phyloP scores from a whole-genome alignment of 2,888 invertebrate genomes.

The Lasioglossum lativentre region DNA sequence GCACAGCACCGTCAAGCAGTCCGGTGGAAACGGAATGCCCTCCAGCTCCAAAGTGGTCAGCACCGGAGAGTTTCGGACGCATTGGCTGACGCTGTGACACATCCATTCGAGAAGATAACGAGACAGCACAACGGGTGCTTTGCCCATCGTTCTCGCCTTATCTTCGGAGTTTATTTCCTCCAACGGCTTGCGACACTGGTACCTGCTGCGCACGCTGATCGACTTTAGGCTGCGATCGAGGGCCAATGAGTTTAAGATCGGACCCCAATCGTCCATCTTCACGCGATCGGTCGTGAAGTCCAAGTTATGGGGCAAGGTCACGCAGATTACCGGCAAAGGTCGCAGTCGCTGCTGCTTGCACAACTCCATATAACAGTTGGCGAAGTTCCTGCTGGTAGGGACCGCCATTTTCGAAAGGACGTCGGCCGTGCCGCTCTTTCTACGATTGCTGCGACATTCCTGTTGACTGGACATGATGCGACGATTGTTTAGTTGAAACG shows the following conservation, averaged over 20 bases:
- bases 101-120: constrained; percentile 89
- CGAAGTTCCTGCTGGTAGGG: constrained; percentile 77
- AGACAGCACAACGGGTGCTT: constrained; percentile 89
- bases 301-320: constrained; percentile 84
- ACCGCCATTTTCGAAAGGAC: constrained; percentile 67
- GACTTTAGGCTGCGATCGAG: constrained; percentile 90
- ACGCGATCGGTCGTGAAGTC: constrained; percentile 92
- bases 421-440: constrained; percentile 44
- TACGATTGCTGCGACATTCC: constrained; percentile 37
- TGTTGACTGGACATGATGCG: constrained; percentile 1
- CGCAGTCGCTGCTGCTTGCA: constrained; percentile 80
- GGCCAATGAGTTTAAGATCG: constrained; percentile 90
- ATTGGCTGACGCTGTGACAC: constrained; percentile 88
- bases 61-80: constrained; percentile 88
- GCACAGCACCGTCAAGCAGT: constrained; percentile 88
- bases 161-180: constrained; percentile 86
- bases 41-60: constrained; percentile 89
- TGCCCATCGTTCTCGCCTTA: constrained; percentile 88
- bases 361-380: constrained; percentile 81
- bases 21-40: constrained; percentile 89
- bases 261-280: constrained; percentile 91
- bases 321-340: constrained; percentile 81
- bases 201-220: constrained; percentile 88
- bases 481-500: constrained; percentile 19
- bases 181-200: constrained; percentile 86